These are phyloP conservation scores for Pangasius sanitwongsei DNA, from an alignment of 2,797 vertebrate species.

Conservation along the genomic window DNA sequence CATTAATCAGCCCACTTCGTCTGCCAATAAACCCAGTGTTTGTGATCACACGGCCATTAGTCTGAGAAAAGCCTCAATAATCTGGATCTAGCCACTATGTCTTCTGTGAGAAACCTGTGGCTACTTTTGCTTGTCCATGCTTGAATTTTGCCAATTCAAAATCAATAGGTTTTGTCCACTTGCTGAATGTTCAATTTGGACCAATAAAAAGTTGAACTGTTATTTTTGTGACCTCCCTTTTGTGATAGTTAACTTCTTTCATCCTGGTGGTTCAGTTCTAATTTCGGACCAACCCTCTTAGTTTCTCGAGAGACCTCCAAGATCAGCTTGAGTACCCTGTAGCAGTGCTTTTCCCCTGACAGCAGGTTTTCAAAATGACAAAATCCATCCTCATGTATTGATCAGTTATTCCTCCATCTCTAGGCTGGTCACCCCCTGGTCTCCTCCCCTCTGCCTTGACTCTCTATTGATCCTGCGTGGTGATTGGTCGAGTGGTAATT, in stretches of 20 bases:
- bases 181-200: constrained; percentile 20
- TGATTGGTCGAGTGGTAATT: constrained; percentile 86
- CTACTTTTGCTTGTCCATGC: not conserved
- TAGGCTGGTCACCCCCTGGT: constrained; percentile 65
- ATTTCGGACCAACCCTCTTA: constrained; percentile 11
- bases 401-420: constrained; percentile 82
- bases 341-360: constrained; percentile 68
- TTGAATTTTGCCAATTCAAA: constrained; percentile 8
- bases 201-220: constrained; percentile 24
- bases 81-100: constrained; percentile 66
- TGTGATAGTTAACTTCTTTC: constrained; percentile 15
- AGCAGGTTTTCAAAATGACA: constrained; percentile 78
- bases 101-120: constrained; percentile 71
- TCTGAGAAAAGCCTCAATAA: constrained; percentile 70
- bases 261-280: not conserved
- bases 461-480: constrained; percentile 83
- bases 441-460: constrained; percentile 72
- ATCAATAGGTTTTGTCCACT: constrained; percentile 27
- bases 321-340: constrained; percentile 57
- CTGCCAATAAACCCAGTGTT: constrained; percentile 76
- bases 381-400: constrained; percentile 81
- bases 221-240: constrained; percentile 26
- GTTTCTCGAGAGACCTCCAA: constrained; percentile 39
- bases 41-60: constrained; percentile 77
- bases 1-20: constrained; percentile 81